These are phyloP conservation scores for Loripinus fragilis DNA, from an alignment of 2,888 invertebrate genomes.

Conservation along the genomic window DNA sequence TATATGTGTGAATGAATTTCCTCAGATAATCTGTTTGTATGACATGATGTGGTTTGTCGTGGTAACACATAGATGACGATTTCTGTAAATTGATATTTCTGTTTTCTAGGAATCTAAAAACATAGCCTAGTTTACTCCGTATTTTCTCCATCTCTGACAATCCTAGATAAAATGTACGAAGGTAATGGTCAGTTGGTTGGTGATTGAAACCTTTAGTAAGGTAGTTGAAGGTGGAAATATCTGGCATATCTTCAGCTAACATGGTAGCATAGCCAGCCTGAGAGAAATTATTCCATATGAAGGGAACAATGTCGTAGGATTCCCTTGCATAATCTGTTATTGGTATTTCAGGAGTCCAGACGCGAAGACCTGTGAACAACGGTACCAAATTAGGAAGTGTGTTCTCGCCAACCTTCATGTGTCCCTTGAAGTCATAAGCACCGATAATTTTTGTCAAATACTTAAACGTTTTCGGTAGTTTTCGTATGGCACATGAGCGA, in stretches of 20 bases:
- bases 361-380: constrained; percentile 54
- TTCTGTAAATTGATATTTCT: constrained; percentile 38
- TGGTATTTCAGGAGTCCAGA: constrained; percentile 39
- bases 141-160: constrained; percentile 37
- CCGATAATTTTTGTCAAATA: constrained; percentile 52
- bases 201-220: constrained; percentile 53
- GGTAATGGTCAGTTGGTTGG: constrained; percentile 61
- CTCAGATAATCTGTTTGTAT: constrained; percentile 87
- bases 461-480: constrained; percentile 57
- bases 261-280: constrained; percentile 47
- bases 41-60: constrained; percentile 46
- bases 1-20: constrained; percentile 86
- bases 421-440: constrained; percentile 57
- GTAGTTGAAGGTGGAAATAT: constrained; percentile 54
- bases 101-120: constrained; percentile 53
- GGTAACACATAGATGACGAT: constrained; percentile 46
- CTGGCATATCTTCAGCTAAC: constrained; percentile 51
- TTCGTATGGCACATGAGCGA: constrained; percentile 56
- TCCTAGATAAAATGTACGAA: constrained; percentile 57
- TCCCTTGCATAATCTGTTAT: constrained; percentile 41
- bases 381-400: constrained; percentile 60
- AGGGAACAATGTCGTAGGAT: constrained; percentile 50
- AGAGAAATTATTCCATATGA: constrained; percentile 61
- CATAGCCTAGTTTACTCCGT: constrained; percentile 31
- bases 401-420: constrained; percentile 65